A percentile compares a stretch with the other conserved stretches of the same genome.
Evolutionary conservation across 2,797 vertebrate genomes (phyloP).

Genomic region (Sebastes hopkinsi): DNA sequence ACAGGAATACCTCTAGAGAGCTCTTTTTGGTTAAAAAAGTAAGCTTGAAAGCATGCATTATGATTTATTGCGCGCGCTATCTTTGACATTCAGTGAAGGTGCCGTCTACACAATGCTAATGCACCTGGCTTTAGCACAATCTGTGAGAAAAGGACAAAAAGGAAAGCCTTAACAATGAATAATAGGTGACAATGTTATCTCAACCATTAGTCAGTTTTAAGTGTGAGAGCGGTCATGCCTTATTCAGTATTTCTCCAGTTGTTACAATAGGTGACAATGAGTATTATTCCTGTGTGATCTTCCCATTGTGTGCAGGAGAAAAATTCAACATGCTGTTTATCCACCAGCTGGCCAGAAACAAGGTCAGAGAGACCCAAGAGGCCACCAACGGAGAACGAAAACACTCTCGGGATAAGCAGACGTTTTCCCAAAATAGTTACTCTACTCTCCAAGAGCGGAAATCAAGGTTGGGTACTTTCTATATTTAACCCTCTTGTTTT

Average conservation of each 20-base stretch:
- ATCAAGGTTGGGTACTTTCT: slow-evolving; percentile 55
- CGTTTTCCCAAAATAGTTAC: slow-evolving; percentile 64
- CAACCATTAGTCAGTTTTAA: slow-evolving; percentile 4
- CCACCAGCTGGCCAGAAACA: slow-evolving; percentile 53
- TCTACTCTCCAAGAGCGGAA: slow-evolving; percentile 57
- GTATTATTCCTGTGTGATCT: slow-evolving; percentile 21
- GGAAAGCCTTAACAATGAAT: slow-evolving; percentile 30
- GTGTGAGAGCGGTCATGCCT: slow-evolving; percentile 28
- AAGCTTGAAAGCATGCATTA: neutral
- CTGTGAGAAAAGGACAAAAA: slow-evolving; percentile 29
- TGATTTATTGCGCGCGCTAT: neutral
- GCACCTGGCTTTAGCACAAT: slow-evolving; percentile 25
- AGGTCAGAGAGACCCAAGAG: slow-evolving; percentile 58
- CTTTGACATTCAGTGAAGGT: neutral
- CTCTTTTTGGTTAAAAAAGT: neutral
- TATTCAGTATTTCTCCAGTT: slow-evolving; percentile 7
- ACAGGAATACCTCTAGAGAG: neutral
- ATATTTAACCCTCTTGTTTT: slow-evolving; percentile 61
- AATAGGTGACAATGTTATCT: slow-evolving; percentile 25
- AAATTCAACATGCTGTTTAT: slow-evolving; percentile 2
- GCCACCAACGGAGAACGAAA: slow-evolving; percentile 49
- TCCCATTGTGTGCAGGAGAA: slow-evolving; percentile 43
- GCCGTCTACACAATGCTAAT: neutral
- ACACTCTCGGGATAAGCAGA: slow-evolving; percentile 28
- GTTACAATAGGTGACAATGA: slow-evolving; percentile 36